A percentile compares a stretch with the other conserved stretches of the same genome.
Conservation (phyloP, 1,140 invertebrate species). For the Drosophila jambulina region DNA sequence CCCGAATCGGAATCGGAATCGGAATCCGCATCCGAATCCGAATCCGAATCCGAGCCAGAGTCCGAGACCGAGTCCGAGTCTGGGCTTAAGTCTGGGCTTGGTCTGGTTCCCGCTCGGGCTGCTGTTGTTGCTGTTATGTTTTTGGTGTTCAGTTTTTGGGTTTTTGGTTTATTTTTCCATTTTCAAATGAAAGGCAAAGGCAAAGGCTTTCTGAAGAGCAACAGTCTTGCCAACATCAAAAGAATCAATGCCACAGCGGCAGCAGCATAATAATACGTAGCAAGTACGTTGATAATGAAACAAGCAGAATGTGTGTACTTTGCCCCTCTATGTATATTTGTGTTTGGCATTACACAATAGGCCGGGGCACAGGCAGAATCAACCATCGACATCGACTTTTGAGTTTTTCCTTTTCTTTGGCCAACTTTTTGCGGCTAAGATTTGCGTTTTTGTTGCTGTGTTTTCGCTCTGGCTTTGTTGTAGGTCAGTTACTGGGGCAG, state of each 20-base stretch:
- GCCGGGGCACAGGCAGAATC: constrained; percentile 20
- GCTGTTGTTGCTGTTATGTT: constrained; percentile 23
- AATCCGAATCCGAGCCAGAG: constrained; percentile 27
- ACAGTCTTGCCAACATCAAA: constrained; percentile 37
- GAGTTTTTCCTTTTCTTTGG: constrained; percentile 44
- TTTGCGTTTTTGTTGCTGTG: constrained; percentile 39
- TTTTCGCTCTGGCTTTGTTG: constrained; percentile 55
- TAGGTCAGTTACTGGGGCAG: constrained; percentile 74
- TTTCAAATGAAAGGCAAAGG: constrained; percentile 40
- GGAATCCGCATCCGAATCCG: constrained; percentile 26
- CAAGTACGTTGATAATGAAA: constrained; percentile 73
- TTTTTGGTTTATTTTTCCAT: constrained; percentile 27
- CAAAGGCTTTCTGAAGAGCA: constrained; percentile 46
- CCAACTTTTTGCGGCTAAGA: constrained; percentile 60
- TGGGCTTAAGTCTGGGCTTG: constrained; percentile 32
- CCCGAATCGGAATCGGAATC: constrained; percentile 47
- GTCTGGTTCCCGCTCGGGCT: constrained; percentile 32
- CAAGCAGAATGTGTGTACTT: constrained; percentile 52
- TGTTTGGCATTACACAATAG: constrained; percentile 53
- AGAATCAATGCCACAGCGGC: constrained; percentile 69
- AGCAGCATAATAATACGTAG: constrained; percentile 39
- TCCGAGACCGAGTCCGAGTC: constrained; percentile 9
- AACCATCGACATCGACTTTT: constrained; percentile 43
- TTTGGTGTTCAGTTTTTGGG: constrained; percentile 21
- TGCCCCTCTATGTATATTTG: constrained; percentile 26